Percentiles rank a stretch among this genome's conserved stretches.
phyloP scores from a whole-genome alignment of 2,113 vertebrate species.

The Machaerirhynchus nigripectus region DNA sequence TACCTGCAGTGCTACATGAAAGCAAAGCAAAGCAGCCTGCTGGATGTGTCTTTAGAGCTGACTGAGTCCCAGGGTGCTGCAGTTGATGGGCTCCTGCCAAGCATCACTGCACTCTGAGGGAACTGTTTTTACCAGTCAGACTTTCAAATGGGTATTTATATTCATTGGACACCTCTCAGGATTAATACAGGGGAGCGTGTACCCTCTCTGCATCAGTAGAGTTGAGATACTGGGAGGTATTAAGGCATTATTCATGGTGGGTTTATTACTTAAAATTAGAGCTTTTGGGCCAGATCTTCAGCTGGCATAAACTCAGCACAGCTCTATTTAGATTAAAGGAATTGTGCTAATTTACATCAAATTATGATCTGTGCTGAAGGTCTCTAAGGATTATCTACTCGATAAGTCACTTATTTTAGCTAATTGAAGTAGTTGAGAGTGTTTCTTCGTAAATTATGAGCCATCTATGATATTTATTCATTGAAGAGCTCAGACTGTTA shows the following conservation, averaged over 20 bases:
- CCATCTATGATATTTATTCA: constrained; percentile 1
- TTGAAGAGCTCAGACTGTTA: background rate
- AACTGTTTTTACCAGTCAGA: background rate
- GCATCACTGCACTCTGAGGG: background rate
- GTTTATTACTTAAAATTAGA: constrained; percentile 29
- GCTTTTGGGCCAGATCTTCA: background rate
- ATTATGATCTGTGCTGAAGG: background rate
- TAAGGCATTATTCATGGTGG: background rate
- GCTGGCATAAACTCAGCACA: constrained; percentile 11
- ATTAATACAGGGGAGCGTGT: background rate
- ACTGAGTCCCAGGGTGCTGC: background rate
- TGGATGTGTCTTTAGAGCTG: background rate
- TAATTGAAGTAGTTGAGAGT: constrained; percentile 29
- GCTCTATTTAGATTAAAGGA: background rate
- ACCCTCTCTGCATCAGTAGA: background rate
- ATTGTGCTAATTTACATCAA: constrained; percentile 4
- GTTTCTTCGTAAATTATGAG: constrained; percentile 4
- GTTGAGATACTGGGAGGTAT: background rate
- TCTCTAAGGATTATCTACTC: constrained; percentile 14
- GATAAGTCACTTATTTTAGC: background rate
- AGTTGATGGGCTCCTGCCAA: constrained; percentile 48
- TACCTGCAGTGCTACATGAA: constrained; percentile 7
- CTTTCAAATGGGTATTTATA: constrained; percentile 11
- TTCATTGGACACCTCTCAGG: background rate
- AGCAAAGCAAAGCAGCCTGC: constrained; percentile 27